Evolutionary conservation across 1,140 invertebrate genomes (phyloP), one percentile per base, ranked within the genome.

Genomic region (Atta colombica): DNA sequence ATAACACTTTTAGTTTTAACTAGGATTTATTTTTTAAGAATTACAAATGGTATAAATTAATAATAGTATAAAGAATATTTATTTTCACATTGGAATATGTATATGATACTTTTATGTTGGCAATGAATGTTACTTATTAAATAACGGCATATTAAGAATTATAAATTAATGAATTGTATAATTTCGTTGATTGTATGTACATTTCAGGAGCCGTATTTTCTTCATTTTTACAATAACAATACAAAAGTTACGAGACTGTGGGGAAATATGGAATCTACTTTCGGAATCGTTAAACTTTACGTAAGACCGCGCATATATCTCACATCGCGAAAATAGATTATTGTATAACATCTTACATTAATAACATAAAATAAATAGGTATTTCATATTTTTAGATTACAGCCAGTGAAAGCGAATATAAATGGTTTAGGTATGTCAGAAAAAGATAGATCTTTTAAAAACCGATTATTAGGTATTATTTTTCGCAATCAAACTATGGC

Each of bases 381-480:
- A 77, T 71, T 63, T 86, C 16, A 78, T 63, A 25, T 21, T 87
- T 39, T 77, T n/a, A 93, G 92, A 53, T 75, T 93, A 12, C 68
- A 88, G 12, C 71, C 88, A 28, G 45, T 86, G 21, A 72, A 72
- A 14, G 12, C n/a, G 0, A 10, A 86, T 0, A 45, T 84, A 6
- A 16, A 5, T 0, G 25, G 14, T 8, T 66, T 92, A 10, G 93
- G 92, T 4, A 0, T 3, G 0, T 7, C 10, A 18, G 58, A 14
- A 0, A 0, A 21, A 2, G 88, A 89, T 21, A 85, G 63, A 8
- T 87, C 16, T 49, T 92, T 55, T 39, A 45, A 12, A 1, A 6
- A 49, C 10, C 92, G 91, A 87, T 45, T 87, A 68, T 74, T 78
- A 45, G 28, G 85, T 55, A 86, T 77, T 71, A 55, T 65, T 87